Evolutionary conservation across 1,140 invertebrate genomes (phyloP).

Genomic region (Diprion similis): DNA sequence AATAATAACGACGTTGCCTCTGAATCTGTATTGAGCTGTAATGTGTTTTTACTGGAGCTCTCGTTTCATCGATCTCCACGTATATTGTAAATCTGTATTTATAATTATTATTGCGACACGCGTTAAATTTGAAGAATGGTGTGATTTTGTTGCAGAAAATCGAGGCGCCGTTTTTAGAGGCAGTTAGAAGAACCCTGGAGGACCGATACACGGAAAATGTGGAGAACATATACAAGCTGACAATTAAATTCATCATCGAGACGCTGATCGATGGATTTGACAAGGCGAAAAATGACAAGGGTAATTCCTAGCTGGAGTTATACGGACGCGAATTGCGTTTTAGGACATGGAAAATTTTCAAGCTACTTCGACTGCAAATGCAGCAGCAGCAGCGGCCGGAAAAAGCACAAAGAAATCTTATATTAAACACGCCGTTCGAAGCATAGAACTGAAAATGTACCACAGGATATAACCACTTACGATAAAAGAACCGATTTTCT

Average conservation of each 20-base stretch:
- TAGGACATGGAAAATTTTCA: no score
- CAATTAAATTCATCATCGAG: constrained; percentile 90
- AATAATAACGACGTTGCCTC: no score
- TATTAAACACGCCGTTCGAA: not conserved
- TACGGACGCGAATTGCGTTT: no score
- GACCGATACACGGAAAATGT: constrained; percentile 92
- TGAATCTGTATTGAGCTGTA: no score
- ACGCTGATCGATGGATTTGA: constrained; percentile 85
- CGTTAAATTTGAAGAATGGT: no score
- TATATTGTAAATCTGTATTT: not conserved
- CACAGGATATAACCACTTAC: not conserved
- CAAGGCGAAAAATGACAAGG: constrained; percentile 50
- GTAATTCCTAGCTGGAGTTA: constrained; percentile 45
- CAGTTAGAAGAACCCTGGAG: constrained; percentile 83
- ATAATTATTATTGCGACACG: constrained; percentile 18
- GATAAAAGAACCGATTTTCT: no score
- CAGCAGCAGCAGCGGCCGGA: constrained; percentile 15
- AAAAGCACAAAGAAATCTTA: not conserved
- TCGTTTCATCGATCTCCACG: no score
- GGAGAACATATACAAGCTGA: constrained; percentile 88
- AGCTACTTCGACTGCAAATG: constrained; percentile 15
- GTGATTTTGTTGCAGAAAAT: constrained; percentile 78
- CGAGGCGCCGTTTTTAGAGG: constrained; percentile 85
- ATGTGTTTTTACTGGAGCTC: no score
- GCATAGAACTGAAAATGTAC: constrained; percentile 12